Evolutionary conservation across 2,888 invertebrate species (phyloP).

Genomic region (Andrena hattorfiana): DNA sequence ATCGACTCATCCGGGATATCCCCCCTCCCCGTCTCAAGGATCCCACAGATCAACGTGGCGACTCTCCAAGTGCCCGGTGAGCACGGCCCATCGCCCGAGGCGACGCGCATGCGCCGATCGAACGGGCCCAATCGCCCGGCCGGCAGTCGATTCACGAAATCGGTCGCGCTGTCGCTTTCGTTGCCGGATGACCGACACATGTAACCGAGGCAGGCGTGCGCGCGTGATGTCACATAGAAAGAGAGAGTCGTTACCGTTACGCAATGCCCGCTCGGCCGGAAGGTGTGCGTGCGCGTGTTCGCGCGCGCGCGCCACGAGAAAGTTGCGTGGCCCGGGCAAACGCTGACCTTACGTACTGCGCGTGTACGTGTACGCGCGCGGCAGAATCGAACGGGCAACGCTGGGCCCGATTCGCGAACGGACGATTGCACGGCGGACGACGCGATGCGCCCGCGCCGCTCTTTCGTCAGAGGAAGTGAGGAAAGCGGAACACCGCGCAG

Average conservation of each 20-base stretch:
- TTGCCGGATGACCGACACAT: constrained; percentile 63
- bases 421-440: not conserved
- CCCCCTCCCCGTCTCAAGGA: not conserved
- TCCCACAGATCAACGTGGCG: not conserved
- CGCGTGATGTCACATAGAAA: constrained; percentile 84
- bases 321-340: constrained; percentile 79
- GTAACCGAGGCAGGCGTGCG: constrained; percentile 68
- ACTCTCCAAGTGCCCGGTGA: not conserved
- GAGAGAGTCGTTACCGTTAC: constrained; percentile 84
- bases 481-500: constrained; percentile 42
- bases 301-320: constrained; percentile 71
- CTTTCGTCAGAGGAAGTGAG: constrained; percentile 45
- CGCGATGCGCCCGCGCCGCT: not conserved
- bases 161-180: constrained; percentile 62
- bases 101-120: not conserved
- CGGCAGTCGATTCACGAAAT: constrained; percentile 31
- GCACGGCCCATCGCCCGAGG: not conserved
- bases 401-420: constrained; percentile 21
- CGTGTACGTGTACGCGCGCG: constrained; percentile 29
- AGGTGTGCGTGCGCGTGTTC: constrained; percentile 59
- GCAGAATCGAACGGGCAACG: constrained; percentile 15
- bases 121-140: constrained; percentile 3
- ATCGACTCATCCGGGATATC: too few species aligned
- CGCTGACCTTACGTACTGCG: constrained; percentile 83
- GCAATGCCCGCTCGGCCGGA: constrained; percentile 77